Base-by-base conservation (phyloP, 2,888 invertebrate species). In the Drosophila histrio region DNA sequence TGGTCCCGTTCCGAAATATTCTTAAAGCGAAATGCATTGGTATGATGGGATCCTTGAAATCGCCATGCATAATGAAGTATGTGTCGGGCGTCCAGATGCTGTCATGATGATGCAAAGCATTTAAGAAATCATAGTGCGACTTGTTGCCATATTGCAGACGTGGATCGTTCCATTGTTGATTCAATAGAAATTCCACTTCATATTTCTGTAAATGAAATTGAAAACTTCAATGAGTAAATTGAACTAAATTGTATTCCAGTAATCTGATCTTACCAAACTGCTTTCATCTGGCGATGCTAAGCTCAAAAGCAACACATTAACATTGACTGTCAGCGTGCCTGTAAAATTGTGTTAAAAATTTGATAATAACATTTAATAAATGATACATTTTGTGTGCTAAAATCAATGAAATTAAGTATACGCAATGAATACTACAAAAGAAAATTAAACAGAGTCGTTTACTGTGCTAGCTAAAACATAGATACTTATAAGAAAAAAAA, bases 281-380 rank as follows among this genome's bases (percentile, higher is more conserved):
- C 97, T 97, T 93, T 98, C 98, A 93, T 98, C 98, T 80, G 98
- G 98, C 86, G 98, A 98, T 89, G 97, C 97, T 93, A 98, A 94
- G 93, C 97, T 97, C 91, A 98, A 95, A 90, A 98, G 95, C 92
- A 97, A 94, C 87, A 98, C 97, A 93, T 97, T 97, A 92, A 98
- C 97, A 93, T 97, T 97, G 83, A 98, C 97, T 89, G 96, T 96
- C 92, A 97, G 94, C 90, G 96, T 96, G 93, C 96, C 97, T 97
- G 94, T 36, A 61, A 60, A 30, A 24, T 13, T 4, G 7, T 9
- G 26, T 32, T 21, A 1, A 9, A 24, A 24, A 13, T 41, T 24
- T 22, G 5, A 1, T 8, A 17, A 19, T 8, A 9, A 8, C 6
- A n/a, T 7, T 43, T 34, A 19, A n/a, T 8, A 3, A 30, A 9